These are phyloP conservation scores for Unio pictorum DNA, from an alignment of 2,888 invertebrate genomes.

Conservation along the genomic window DNA sequence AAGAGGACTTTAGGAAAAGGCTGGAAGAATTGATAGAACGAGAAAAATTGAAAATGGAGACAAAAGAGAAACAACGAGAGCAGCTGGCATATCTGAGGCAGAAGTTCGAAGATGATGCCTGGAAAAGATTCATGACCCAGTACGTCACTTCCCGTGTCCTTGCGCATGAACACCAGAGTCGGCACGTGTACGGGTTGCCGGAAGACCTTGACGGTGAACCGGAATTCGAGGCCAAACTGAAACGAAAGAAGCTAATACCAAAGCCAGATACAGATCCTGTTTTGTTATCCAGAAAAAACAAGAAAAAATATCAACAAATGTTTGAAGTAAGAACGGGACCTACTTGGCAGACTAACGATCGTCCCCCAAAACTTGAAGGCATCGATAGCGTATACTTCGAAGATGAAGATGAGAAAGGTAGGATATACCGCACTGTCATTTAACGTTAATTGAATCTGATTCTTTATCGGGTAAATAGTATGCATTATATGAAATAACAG, in stretches of 20 bases:
- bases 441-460: too few relatives aligned
- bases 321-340: constrained; percentile 52
- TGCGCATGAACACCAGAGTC: constrained; percentile 48
- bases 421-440: neutral
- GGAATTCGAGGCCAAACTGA: constrained; percentile 8
- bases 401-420: constrained; percentile 47
- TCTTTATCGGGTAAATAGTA: too few relatives aligned
- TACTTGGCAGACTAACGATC: constrained; percentile 31
- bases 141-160: constrained; percentile 61
- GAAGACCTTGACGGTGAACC: constrained; percentile 28
- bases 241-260: constrained; percentile 14
- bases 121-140: constrained; percentile 57
- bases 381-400: constrained; percentile 53
- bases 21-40: constrained; percentile 32
- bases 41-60: constrained; percentile 28
- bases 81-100: constrained; percentile 44
- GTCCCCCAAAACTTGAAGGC: constrained; percentile 58
- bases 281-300: constrained; percentile 23
- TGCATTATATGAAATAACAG: too few relatives aligned
- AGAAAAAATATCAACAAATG: constrained; percentile 43
- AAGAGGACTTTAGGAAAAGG: constrained; percentile 35
- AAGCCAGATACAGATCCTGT: constrained; percentile 10
- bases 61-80: constrained; percentile 31
- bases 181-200: constrained; percentile 58
- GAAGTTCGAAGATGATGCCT: constrained; percentile 51